Evolutionary conservation across 2,797 vertebrate species (phyloP).

Genomic region (Tangara arthus): DNA sequence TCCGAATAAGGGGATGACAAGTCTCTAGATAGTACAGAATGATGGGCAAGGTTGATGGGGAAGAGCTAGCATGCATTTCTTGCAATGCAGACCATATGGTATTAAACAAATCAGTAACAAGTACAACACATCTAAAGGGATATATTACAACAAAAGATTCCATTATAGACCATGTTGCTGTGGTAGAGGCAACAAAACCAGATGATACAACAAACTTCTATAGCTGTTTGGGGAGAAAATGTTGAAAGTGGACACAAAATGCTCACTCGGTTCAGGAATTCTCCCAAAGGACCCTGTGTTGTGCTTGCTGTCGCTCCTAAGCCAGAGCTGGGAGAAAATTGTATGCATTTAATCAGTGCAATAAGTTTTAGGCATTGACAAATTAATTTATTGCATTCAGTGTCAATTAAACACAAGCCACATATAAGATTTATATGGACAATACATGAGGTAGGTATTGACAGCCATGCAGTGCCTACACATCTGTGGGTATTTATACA

Average conservation of each 20-base stretch:
- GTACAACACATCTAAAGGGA: not conserved
- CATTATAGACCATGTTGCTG: fast-evolving
- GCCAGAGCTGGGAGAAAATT: not conserved
- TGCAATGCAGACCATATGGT: not conserved
- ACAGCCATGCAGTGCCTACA: not conserved
- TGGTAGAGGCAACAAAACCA: not conserved
- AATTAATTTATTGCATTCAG: not conserved
- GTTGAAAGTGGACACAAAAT: fast-evolving
- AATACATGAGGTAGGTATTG: not conserved
- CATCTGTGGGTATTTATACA: not conserved
- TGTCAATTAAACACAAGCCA: not conserved
- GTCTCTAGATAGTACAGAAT: not conserved
- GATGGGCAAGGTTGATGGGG: not conserved
- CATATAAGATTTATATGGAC: not conserved
- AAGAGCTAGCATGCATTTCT: not conserved
- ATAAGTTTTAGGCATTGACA: not conserved
- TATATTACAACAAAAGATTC: not conserved
- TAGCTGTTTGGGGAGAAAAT: not conserved
- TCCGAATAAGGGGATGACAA: not conserved
- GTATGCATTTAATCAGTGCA: not conserved
- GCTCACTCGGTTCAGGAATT: not conserved
- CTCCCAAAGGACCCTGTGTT: not conserved
- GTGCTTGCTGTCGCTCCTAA: not conserved
- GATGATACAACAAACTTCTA: not conserved
- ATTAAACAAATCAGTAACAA: not conserved